phyloP scores from a whole-genome alignment of 1,140 invertebrate genomes.

The Daktulosphaira vitifoliae region DNA sequence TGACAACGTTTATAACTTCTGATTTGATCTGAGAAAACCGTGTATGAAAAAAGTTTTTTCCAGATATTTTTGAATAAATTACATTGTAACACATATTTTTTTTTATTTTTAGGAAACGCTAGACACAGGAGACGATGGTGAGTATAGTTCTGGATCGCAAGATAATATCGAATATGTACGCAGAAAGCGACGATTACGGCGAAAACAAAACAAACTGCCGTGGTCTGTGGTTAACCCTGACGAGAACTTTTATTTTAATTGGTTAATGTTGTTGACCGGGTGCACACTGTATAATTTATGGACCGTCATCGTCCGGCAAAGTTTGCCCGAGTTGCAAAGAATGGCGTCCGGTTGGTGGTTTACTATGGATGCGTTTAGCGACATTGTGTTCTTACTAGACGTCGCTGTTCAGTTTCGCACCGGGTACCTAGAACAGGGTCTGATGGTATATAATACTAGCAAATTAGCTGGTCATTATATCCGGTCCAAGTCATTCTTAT shows the following conservation, averaged over 20 bases:
- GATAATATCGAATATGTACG: conserved; percentile 43
- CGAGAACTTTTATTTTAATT: conserved; percentile 91
- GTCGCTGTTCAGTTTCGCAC: conserved; percentile 85
- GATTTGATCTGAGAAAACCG: no score
- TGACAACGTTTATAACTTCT: no score
- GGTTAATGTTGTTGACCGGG: conserved; percentile 78
- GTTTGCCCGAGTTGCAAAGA: conserved; percentile 79
- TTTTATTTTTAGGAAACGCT: conserved; percentile 50
- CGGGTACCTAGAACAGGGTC: conserved; percentile 84
- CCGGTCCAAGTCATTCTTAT: conserved; percentile 70
- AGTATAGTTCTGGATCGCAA: conserved; percentile 44
- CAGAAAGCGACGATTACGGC: conserved; percentile 51
- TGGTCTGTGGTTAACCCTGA: conserved; percentile 87
- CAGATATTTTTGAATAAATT: no score
- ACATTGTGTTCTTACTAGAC: conserved; percentile 78
- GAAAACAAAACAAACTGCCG: conserved; percentile 56
- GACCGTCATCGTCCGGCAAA: conserved; percentile 89
- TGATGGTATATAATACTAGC: conserved; percentile 66
- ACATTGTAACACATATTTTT: no score
- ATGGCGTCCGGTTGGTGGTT: conserved; percentile 65
- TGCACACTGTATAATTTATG: conserved; percentile 92
- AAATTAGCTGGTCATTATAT: conserved; percentile 85
- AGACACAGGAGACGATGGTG: conserved; percentile 48
- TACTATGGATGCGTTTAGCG: conserved; percentile 70
- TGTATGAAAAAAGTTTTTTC: no score